These are phyloP conservation scores for Enteromius trimaculatus DNA, from an alignment of 2,797 vertebrate species.

Conservation along the genomic window DNA sequence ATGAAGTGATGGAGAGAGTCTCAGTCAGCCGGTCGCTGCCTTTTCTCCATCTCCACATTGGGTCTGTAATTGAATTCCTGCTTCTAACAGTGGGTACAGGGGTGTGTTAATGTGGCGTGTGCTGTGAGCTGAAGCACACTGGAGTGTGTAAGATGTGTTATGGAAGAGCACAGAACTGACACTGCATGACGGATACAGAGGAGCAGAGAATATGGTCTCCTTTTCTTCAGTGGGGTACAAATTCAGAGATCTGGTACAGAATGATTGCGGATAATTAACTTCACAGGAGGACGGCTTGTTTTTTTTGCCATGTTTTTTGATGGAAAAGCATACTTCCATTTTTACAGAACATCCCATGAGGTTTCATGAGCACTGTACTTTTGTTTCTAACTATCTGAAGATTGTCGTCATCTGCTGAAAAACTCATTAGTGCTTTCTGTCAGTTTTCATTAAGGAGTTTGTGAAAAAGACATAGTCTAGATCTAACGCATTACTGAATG, in stretches of 20 bases:
- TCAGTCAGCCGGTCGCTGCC: slow-evolving; percentile 42
- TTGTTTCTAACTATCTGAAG: neutral
- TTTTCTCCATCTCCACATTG: slow-evolving; percentile 43
- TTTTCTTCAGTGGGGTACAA: slow-evolving; percentile 21
- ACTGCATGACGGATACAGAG: slow-evolving; percentile 26
- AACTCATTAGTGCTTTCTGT: neutral
- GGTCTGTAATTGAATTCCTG: slow-evolving; percentile 65
- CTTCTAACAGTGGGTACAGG: slow-evolving; percentile 57
- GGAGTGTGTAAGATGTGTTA: slow-evolving; percentile 48
- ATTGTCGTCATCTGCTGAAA: neutral
- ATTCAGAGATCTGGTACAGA: slow-evolving; percentile 4
- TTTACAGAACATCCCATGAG: neutral
- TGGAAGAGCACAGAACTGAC: slow-evolving; percentile 52
- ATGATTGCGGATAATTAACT: slow-evolving; percentile 29
- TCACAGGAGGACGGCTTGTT: slow-evolving; percentile 3
- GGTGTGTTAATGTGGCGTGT: slow-evolving; percentile 58
- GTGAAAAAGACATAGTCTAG: neutral
- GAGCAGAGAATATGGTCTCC: slow-evolving; percentile 16
- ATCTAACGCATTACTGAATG: neutral
- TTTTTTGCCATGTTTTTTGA: neutral
- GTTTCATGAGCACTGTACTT: neutral
- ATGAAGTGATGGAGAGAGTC: slow-evolving; percentile 53
- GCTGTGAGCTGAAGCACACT: slow-evolving; percentile 45
- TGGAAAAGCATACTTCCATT: neutral
- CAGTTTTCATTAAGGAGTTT: neutral